A percentile compares a stretch with the other conserved stretches of the same genome.
These are phyloP conservation scores for Anniella stebbinsi DNA, from an alignment of 2,797 vertebrate genomes.

Conservation along the genomic window DNA sequence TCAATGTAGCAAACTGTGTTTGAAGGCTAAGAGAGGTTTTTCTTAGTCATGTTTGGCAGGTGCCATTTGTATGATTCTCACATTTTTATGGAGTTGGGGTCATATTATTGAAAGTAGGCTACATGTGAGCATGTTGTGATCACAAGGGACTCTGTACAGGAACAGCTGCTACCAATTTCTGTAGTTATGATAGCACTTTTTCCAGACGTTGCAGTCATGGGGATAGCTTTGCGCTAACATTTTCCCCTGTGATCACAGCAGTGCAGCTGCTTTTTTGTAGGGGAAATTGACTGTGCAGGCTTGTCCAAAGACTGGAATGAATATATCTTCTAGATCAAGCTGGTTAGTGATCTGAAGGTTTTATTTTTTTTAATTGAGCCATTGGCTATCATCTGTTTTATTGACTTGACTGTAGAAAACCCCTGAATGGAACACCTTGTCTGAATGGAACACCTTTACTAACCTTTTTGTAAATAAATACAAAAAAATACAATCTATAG, in stretches of 20 bases:
- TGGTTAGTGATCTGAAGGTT: not conserved
- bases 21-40: not conserved
- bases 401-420: not conserved
- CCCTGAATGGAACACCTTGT: not conserved
- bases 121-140: not conserved
- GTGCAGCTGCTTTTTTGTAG: not conserved
- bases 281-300: not conserved
- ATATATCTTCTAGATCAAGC: not conserved
- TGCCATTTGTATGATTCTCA: not conserved
- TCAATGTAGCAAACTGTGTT: not conserved
- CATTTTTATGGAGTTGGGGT: not conserved
- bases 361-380: not conserved
- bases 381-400: not conserved
- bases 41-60: not conserved
- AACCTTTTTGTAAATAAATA: not conserved
- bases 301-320: not conserved
- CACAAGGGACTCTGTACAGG: not conserved
- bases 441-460: no score
- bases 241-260: not conserved
- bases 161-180: not conserved
- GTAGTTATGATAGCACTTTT: not conserved
- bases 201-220: not conserved
- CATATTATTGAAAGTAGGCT: no score
- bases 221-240: not conserved
- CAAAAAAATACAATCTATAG: not conserved